Percentiles rank a stretch among this genome's conserved stretches.
Conservation (phyloP, 1,140 invertebrate genomes). For the Bombus breviceps region DNA sequence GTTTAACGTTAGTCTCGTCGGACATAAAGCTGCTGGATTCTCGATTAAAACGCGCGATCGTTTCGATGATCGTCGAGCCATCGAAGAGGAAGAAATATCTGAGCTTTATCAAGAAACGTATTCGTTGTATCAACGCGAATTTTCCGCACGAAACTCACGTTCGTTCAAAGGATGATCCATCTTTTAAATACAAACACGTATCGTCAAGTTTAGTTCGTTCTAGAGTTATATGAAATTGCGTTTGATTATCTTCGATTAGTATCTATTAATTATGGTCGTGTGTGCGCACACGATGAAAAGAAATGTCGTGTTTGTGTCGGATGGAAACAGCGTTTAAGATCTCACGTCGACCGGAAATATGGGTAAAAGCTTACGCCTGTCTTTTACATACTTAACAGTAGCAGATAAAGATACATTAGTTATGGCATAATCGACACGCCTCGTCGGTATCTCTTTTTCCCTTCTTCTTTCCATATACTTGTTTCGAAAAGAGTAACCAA, state of each 20-base stretch:
- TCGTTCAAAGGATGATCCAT: not conserved
- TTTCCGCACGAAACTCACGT: not conserved
- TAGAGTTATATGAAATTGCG: not conserved
- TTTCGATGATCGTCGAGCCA: not conserved
- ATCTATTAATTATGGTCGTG: not conserved
- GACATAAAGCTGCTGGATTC: slow-evolving; percentile 3
- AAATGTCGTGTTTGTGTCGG: slow-evolving; percentile 30
- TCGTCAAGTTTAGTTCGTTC: not conserved
- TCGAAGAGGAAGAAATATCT: not conserved
- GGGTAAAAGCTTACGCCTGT: not conserved
- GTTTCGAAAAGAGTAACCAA: slow-evolving; percentile 2
- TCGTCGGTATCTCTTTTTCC: not conserved
- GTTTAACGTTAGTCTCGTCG: not conserved
- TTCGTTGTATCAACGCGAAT: slow-evolving; percentile 23
- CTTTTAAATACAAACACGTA: not conserved
- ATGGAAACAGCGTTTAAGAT: slow-evolving; percentile 40
- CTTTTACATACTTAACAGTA: slow-evolving; percentile 34
- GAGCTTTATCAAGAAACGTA: not conserved
- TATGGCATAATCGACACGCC: slow-evolving; percentile 7
- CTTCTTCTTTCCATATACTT: not conserved
- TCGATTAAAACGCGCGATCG: not conserved
- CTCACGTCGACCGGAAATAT: slow-evolving; percentile 17
- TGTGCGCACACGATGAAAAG: slow-evolving; percentile 43
- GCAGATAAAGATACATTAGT: slow-evolving; percentile 36
- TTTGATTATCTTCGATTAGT: not conserved